These are phyloP conservation scores for Copidosoma floridanum DNA, from an alignment of 1,140 invertebrate genomes.

Conservation along the genomic window DNA sequence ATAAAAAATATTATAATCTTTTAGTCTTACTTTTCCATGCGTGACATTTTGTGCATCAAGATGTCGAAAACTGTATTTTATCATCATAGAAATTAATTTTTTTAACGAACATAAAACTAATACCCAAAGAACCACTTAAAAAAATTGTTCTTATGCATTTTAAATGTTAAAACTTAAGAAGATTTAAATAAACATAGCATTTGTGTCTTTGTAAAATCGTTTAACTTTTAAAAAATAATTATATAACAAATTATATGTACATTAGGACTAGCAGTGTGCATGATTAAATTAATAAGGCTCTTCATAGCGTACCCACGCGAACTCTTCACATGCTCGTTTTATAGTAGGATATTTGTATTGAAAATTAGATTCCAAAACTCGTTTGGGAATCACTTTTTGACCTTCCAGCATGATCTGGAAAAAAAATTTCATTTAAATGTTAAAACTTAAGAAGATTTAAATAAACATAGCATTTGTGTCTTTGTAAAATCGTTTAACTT, in stretches of 20 bases:
- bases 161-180: too few relatives aligned
- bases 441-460: too few relatives aligned
- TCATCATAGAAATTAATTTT: too few relatives aligned
- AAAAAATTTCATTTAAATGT: too few relatives aligned
- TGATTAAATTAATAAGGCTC: conserved; percentile 3
- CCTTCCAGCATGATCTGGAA: conserved; percentile 77
- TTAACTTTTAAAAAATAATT: background rate
- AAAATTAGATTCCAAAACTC: conserved; percentile 75
- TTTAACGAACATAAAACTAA: background rate
- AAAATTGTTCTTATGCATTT: too few relatives aligned
- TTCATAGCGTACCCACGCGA: conserved; percentile 29
- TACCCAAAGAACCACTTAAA: background rate
- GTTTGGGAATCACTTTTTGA: conserved; percentile 81
- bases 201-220: background rate
- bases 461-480: too few relatives aligned
- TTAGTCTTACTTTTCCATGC: too few relatives aligned
- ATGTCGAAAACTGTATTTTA: too few relatives aligned
- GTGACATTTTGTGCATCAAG: too few relatives aligned
- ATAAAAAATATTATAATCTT: too few relatives aligned
- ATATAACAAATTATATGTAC: conserved; percentile 9
- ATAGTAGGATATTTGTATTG: conserved; percentile 73
- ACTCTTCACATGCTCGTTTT: conserved; percentile 58
- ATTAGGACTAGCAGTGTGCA: background rate
- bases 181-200: too few relatives aligned
- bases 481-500: background rate